phyloP scores from a whole-genome alignment of 2,888 invertebrate species.

The Ichneumon xanthorius region DNA sequence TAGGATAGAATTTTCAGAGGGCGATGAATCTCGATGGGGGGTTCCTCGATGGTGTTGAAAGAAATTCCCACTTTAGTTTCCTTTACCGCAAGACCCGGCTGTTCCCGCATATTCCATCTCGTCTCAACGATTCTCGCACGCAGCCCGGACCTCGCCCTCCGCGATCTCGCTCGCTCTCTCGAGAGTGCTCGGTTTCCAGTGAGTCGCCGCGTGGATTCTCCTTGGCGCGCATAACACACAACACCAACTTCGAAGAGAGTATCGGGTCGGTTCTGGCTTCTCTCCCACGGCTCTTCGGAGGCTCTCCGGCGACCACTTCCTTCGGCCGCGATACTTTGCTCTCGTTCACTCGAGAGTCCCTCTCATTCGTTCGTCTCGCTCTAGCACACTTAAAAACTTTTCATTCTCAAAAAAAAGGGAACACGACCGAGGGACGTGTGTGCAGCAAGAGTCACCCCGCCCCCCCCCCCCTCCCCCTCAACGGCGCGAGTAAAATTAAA shows the following conservation, averaged over 20 bases:
- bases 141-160: constrained; percentile 9
- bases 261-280: constrained; percentile 60
- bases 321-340: constrained; percentile 65
- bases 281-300: constrained; percentile 70
- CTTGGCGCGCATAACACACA: constrained; percentile 22
- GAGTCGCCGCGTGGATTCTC: constrained; percentile 34
- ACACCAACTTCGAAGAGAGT: constrained; percentile 42
- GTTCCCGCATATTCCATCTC: constrained; percentile 18
- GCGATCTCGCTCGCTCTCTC: not conserved
- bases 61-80: constrained; percentile 61
- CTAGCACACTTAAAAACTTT: constrained; percentile 28
- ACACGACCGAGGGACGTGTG: constrained; percentile 39
- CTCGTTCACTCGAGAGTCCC: constrained; percentile 54
- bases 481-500: constrained; percentile 79
- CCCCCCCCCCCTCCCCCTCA: constrained; percentile 70
- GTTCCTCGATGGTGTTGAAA: constrained; percentile 59
- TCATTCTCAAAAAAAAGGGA: constrained; percentile 48
- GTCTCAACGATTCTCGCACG: constrained; percentile 51
- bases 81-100: constrained; percentile 41
- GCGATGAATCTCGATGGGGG: constrained; percentile 60
- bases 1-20: constrained; percentile 37
- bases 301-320: constrained; percentile 66
- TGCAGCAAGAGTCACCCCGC: constrained; percentile 55
- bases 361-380: constrained; percentile 25
- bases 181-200: constrained; percentile 58